Percentiles rank a stretch among this genome's conserved stretches.
Evolutionary conservation across 2,797 vertebrate species (phyloP).

Genomic region (Decapterus maruadsi): DNA sequence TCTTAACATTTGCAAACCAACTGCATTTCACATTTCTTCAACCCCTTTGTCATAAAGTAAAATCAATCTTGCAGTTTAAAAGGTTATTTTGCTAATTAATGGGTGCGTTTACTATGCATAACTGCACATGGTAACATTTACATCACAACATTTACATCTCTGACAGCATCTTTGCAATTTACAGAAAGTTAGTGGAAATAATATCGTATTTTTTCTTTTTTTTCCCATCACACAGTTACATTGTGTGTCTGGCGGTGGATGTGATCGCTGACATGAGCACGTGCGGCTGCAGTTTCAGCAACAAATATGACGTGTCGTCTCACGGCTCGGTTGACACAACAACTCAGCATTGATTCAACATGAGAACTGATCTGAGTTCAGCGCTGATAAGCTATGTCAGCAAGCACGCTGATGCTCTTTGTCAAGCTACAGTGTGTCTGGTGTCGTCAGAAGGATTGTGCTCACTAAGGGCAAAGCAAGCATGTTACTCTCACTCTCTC

Average conservation of each 20-base stretch:
- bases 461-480: constrained; percentile 10
- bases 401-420: not conserved
- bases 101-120: too few species aligned
- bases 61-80: not conserved
- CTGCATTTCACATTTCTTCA: not conserved
- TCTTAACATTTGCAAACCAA: not conserved
- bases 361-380: constrained; percentile 40
- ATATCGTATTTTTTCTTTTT: not conserved
- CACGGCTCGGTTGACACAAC: constrained; percentile 6
- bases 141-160: too few species aligned
- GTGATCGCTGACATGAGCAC: not conserved
- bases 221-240: not conserved
- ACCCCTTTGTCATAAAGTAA: too few species aligned
- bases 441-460: not conserved
- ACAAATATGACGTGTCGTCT: constrained; percentile 11
- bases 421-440: not conserved
- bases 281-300: constrained; percentile 18
- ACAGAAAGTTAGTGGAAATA: not conserved
- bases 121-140: too few species aligned
- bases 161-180: not conserved
- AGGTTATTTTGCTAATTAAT: not conserved
- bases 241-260: not conserved
- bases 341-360: not conserved
- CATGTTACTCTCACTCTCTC: too few species aligned
- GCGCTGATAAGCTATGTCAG: constrained; percentile 22